phyloP scores from a whole-genome alignment of 2,797 vertebrate species.

The Peromyscus attwateri region DNA sequence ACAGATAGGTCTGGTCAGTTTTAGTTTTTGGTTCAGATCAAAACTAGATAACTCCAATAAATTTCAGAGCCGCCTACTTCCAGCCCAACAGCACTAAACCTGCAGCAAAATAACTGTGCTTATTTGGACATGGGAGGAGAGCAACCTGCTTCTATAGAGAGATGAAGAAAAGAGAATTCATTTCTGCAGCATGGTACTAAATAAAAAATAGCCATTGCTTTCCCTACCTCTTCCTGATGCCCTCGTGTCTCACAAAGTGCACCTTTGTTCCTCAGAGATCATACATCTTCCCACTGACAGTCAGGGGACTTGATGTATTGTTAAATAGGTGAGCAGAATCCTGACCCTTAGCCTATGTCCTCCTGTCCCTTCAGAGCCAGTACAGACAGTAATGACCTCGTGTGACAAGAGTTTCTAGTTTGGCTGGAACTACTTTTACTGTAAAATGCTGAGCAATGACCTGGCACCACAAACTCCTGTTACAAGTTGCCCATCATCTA shows the following conservation, averaged over 20 bases:
- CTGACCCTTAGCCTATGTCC: not conserved
- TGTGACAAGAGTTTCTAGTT: not conserved
- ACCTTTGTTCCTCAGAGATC: not conserved
- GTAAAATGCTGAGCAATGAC: conserved; percentile 41
- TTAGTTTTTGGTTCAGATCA: conserved; percentile 36
- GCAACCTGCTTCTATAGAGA: not conserved
- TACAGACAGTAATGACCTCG: not conserved
- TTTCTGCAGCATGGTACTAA: not conserved
- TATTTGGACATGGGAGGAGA: not conserved
- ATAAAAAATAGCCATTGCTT: not conserved
- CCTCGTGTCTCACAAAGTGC: not conserved
- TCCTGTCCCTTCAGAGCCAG: not conserved
- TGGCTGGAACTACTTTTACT: not conserved
- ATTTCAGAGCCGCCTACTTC: accelerated
- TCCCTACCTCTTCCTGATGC: not conserved
- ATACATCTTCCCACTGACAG: not conserved
- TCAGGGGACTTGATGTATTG: not conserved
- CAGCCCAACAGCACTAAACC: not conserved
- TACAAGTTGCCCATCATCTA: not conserved
- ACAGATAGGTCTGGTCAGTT: not conserved
- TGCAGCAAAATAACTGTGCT: not conserved
- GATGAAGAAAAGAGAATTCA: not conserved
- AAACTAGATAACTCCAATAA: not conserved
- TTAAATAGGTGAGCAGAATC: not conserved
- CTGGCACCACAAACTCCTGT: not conserved